Evolutionary conservation across 2,888 invertebrate species (phyloP), one percentile per base, ranked within the genome.

Genomic region (Phaedon cochleariae): DNA sequence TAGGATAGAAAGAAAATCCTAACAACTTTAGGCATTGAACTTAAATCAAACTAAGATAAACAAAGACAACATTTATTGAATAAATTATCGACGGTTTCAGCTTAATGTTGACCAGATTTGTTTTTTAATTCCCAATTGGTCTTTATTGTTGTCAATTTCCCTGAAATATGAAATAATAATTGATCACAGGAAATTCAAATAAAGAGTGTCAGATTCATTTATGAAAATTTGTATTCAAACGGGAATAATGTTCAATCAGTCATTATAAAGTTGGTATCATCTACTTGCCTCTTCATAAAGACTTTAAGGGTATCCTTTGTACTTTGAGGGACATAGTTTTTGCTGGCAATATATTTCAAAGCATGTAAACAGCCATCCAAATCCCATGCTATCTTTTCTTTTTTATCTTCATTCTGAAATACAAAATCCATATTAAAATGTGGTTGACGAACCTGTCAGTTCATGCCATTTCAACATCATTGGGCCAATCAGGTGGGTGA

Each of bases 361-460:
- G 87, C 85, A 7, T 84, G 77, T 71, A 89, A 86, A 70, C 91
- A 90, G 1, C 88, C 87, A 0, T 88, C 86, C 3, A 90, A 80
- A 60, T 89, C 86, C 88, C 90, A 90, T 0, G 88, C 85, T 6
- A 89, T 85, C 73, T 86, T 87, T 71, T 85, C 86, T 15, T 82
- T 83, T 76, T 91, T 92, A 77, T 91, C 89, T 81, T 93, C 93
- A 9, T 89, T 85, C 91, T 91, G 83, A 22, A 83, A 84, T 59
- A 59, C 62, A 31, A 82, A 82, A 65, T 60, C 60, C 17, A 59
- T 71, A 70, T 49, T 17, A 65, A 18, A 51, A 51, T 17, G 12
- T 34, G 2, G 37, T 34, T n/a, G 10, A 48, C 26, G n/a, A n/a
- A n/a, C n/a, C n/a, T n/a, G n/a, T n/a, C n/a, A n/a, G n/a, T n/a